A percentile compares a stretch with the other conserved stretches of the same genome.
These are phyloP conservation scores for Lysandra bellargus DNA, from an alignment of 2,888 invertebrate species.

Conservation along the genomic window DNA sequence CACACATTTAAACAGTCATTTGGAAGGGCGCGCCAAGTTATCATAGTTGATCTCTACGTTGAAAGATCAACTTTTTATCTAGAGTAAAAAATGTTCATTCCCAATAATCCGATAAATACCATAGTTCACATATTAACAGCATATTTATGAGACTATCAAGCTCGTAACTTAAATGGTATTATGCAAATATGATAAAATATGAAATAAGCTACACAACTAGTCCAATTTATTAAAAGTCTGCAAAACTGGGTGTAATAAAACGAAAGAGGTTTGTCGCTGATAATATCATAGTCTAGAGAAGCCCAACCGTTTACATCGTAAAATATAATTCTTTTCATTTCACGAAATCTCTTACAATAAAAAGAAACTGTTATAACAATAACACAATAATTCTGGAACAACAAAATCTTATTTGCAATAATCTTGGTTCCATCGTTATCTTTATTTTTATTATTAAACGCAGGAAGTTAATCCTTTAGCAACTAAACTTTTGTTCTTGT, in stretches of 20 bases:
- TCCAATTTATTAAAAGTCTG: constrained; percentile 22
- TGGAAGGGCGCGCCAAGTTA: no score
- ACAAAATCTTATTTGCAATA: constrained; percentile 9
- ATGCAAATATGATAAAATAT: background rate
- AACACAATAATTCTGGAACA: background rate
- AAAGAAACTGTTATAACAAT: constrained; percentile 17
- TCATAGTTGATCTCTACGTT: background rate
- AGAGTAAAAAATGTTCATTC: background rate
- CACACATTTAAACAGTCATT: no score
- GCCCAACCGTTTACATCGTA: constrained; percentile 14
- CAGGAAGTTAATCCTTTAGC: background rate
- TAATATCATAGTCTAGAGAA: constrained; percentile 9
- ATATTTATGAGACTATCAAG: background rate
- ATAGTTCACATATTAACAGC: background rate
- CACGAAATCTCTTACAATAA: constrained; percentile 13
- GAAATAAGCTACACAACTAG: constrained; percentile 1
- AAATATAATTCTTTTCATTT: constrained; percentile 19
- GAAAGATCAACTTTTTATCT: background rate
- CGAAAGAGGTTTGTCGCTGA: constrained; percentile 12
- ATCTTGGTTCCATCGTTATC: background rate
- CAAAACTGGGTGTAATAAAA: constrained; percentile 20
- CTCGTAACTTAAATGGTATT: background rate
- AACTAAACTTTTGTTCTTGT: background rate
- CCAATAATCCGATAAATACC: background rate
- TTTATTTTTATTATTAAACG: background rate